A percentile compares a stretch with the other conserved stretches of the same genome.
Conservation (phyloP, 2,797 vertebrate species). For the Pseudochirops corinnae region DNA sequence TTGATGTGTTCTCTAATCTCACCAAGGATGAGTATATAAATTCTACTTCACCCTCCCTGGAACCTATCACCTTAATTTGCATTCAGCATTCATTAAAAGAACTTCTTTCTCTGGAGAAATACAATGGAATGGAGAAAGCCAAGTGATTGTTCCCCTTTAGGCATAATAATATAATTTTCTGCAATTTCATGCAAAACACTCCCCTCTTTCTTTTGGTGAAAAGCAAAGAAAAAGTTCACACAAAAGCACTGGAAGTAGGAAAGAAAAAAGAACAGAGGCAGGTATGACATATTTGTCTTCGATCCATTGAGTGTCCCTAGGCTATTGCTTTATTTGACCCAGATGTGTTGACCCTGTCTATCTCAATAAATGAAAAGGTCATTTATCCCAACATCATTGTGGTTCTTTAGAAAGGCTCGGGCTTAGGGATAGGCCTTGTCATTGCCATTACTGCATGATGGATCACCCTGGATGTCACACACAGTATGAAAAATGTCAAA, state of each 20-base stretch:
- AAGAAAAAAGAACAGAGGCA: constrained; percentile 46
- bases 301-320: not conserved
- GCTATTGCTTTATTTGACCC: constrained; percentile 20
- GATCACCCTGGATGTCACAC: constrained; percentile 46
- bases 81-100: constrained; percentile 2
- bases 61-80: constrained; percentile 18
- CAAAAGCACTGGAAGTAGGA: constrained; percentile 13
- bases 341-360: constrained; percentile 46
- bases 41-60: constrained; percentile 30
- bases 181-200: constrained; percentile 8
- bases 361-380: constrained; percentile 58
- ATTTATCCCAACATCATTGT: constrained; percentile 57
- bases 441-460: constrained; percentile 59
- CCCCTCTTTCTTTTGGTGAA: constrained; percentile 29
- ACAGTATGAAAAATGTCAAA: constrained; percentile 52
- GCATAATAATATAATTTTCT: constrained; percentile 31
- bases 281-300: not conserved
- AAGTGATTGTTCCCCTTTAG: constrained; percentile 7
- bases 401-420: constrained; percentile 21
- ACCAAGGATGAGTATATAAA: constrained; percentile 7
- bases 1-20: not conserved
- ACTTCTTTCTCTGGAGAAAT: constrained; percentile 31
- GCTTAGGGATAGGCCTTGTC: constrained; percentile 54
- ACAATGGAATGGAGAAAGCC: constrained; percentile 36
- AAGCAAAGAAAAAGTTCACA: constrained; percentile 29